Evolutionary conservation across 2,113 vertebrate genomes (phyloP), one percentile per base, ranked within the genome.

Genomic region (Oxygymnocypris stewartii): DNA sequence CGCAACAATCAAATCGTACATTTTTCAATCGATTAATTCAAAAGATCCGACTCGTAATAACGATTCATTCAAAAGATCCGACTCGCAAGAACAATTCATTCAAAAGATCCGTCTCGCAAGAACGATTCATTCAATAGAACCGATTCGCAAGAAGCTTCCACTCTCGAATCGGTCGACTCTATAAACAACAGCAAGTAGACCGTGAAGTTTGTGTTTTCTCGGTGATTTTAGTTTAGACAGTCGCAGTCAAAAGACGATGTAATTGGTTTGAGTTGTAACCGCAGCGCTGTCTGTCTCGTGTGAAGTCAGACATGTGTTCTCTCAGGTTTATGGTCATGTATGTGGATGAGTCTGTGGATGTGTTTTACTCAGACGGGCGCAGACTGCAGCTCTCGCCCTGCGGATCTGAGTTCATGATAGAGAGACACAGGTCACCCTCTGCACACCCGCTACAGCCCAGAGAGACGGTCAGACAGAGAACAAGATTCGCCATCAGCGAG

Each of bases 311-410:
- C 6, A 82, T 82, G 79, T 65, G 79, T 65, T 40, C 65, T 1
- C 93, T 94, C 35, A 84, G 88, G 9, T 86, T 88, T 23, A 95
- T 96, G 94, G 86, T 94, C 6, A 93, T 97, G 87, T 96, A 95
- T n/a, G 94, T 91, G 47, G 96, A 98, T 61, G 95, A 94, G 63
- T 95, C 96, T 0, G 94, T 96, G 80, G 95, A 97, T 79, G 93
- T 96, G 31, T 92, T 87, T 1, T 96, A 94, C 87, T 47, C 23
- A 0, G 94, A 92, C 37, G 95, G 96, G 0, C 91, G 92, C 20
- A 93, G 86, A 74, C 40, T 99, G 61, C 94, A 95, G 14, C 91
- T 98, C 35, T 96, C 97, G 0, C 94, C 97, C 0, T 99, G 97
- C 85, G 97, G 96, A 8, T 94, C 94, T 16, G 97, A 98, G 35